These are phyloP conservation scores for Chrysodeixis includens DNA, from an alignment of 2,888 invertebrate genomes.

Conservation along the genomic window DNA sequence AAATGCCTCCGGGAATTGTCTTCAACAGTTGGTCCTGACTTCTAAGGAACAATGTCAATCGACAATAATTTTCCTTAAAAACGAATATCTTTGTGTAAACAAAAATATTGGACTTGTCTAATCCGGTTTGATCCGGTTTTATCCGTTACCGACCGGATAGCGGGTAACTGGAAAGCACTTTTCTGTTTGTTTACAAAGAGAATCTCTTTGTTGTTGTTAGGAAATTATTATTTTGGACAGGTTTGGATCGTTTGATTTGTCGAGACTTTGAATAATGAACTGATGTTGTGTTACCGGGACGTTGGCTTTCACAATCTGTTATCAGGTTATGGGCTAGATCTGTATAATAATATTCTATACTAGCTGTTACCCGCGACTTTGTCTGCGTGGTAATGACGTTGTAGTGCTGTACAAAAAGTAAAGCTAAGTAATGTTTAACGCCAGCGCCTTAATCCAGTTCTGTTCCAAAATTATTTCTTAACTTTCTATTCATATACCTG, in stretches of 20 bases:
- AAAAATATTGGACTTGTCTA: constrained; percentile 55
- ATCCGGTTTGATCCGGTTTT: constrained; percentile 54
- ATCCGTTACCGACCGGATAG: constrained; percentile 51
- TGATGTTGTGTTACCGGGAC: background rate
- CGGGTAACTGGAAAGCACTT: constrained; percentile 39
- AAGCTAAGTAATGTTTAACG: no score
- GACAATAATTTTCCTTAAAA: constrained; percentile 29
- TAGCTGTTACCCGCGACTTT: no score
- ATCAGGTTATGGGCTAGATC: background rate
- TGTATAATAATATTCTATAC: no score
- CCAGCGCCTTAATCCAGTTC: no score
- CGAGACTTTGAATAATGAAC: background rate
- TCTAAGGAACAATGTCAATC: constrained; percentile 29
- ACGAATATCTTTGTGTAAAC: constrained; percentile 50
- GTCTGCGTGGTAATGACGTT: no score
- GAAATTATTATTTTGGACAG: constrained; percentile 41
- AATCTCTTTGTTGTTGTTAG: constrained; percentile 42
- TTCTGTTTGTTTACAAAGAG: constrained; percentile 39
- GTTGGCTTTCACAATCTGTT: no score
- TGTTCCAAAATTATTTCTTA: no score
- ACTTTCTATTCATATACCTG: no score
- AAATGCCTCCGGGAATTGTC: constrained; percentile 1
- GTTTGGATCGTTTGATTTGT: constrained; percentile 31
- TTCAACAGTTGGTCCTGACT: background rate
- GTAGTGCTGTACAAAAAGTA: no score